Conservation (phyloP, 2,888 invertebrate species). For the Coleophora deauratella region DNA sequence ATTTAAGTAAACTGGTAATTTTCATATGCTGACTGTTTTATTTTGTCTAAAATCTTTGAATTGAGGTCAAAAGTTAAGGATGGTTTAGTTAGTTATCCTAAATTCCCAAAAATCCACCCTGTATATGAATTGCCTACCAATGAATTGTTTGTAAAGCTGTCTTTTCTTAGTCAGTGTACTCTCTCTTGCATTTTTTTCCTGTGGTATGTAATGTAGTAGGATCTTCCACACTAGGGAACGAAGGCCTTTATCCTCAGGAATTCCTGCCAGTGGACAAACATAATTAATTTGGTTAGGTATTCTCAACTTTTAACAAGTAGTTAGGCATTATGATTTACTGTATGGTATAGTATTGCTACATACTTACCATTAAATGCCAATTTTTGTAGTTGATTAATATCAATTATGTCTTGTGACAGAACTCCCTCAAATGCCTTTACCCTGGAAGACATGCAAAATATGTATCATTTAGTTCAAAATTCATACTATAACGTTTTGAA, state of each 20-base stretch:
- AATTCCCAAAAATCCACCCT: no score
- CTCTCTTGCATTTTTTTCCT: constrained; percentile 79
- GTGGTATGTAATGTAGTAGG: constrained; percentile 88
- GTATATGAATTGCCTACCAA: constrained; percentile 69
- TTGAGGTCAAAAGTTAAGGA: no score
- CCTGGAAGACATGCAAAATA: constrained; percentile 63
- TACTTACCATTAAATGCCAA: constrained; percentile 88
- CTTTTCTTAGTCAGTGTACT: constrained; percentile 82
- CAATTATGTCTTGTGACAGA: constrained; percentile 80
- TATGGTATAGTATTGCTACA: no score
- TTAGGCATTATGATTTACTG: no score
- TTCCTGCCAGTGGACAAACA: constrained; percentile 70
- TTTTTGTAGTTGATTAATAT: constrained; percentile 78
- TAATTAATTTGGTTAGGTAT: constrained; percentile 6
- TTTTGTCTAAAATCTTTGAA: no score
- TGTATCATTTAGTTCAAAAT: background rate
- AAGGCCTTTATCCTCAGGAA: constrained; percentile 89
- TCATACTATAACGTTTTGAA: no score
- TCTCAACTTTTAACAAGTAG: background rate
- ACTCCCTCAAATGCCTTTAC: constrained; percentile 87
- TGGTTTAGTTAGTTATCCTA: no score
- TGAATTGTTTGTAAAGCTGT: constrained; percentile 85
- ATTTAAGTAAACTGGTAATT: no score
- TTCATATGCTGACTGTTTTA: no score
- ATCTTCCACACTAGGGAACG: constrained; percentile 92